Evolutionary conservation across 2,888 invertebrate genomes (phyloP).

Genomic region (Zeuzera pyrina): DNA sequence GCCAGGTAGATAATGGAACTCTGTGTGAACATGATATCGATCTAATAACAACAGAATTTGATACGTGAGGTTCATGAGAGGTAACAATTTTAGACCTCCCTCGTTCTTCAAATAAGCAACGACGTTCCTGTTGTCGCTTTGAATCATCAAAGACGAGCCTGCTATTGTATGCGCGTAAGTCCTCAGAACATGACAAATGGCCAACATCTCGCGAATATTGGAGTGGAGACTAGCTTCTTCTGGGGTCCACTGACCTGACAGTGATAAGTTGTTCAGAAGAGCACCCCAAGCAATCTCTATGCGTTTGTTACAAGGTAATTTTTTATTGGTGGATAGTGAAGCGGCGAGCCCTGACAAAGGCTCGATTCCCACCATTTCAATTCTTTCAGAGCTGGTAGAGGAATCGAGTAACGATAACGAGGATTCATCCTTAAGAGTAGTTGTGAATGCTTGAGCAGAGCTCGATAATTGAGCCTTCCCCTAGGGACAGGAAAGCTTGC

Average conservation of each 20-base stretch:
- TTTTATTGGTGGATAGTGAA: too few relatives aligned
- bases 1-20: constrained; percentile 17
- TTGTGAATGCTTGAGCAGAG: too few relatives aligned
- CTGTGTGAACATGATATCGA: not conserved
- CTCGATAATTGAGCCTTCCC: too few relatives aligned
- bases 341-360: constrained; percentile 1
- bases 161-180: constrained; percentile 9
- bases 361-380: constrained; percentile 17
- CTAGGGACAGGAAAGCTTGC: not conserved
- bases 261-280: constrained; percentile 12
- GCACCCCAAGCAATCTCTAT: constrained; percentile 19
- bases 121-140: constrained; percentile 11
- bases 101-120: constrained; percentile 12
- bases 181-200: too few relatives aligned
- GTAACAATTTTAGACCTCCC: constrained; percentile 8
- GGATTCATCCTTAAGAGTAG: too few relatives aligned
- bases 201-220: too few relatives aligned
- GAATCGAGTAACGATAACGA: constrained; percentile 2
- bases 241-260: constrained; percentile 13
- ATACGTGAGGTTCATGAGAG: constrained; percentile 5
- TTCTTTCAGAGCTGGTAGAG: constrained; percentile 3
- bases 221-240: too few relatives aligned
- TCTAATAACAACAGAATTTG: not conserved
- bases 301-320: constrained; percentile 15
- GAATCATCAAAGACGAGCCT: constrained; percentile 5